phyloP scores from a whole-genome alignment of 2,888 invertebrate genomes.

The Lycia hirtaria region DNA sequence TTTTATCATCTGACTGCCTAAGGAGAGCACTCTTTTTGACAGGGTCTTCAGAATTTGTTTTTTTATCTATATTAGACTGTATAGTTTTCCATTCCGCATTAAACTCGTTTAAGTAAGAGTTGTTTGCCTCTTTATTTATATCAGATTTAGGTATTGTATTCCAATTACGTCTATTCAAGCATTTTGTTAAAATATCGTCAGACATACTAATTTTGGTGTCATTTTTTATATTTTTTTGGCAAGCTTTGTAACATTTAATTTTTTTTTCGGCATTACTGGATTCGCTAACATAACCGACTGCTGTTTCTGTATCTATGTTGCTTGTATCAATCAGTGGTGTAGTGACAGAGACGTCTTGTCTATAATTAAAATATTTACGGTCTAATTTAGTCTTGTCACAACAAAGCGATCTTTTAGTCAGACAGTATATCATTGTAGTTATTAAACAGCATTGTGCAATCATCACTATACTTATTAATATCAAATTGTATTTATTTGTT shows the following conservation, averaged over 20 bases:
- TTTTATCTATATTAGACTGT: background rate
- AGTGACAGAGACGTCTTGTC: constrained; percentile 70
- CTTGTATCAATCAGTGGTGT: constrained; percentile 73
- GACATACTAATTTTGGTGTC: constrained; percentile 65
- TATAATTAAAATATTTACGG: constrained; percentile 65
- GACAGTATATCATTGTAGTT: constrained; percentile 59
- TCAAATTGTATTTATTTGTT: constrained; percentile 51
- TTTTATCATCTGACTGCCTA: too few species aligned
- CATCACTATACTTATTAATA: constrained; percentile 52
- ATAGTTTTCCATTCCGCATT: constrained; percentile 6
- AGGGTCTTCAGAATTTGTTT: background rate
- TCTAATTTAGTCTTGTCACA: constrained; percentile 55
- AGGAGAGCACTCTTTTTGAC: too few species aligned
- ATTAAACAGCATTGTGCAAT: constrained; percentile 64
- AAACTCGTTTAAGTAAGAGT: background rate
- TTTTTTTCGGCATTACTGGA: constrained; percentile 65
- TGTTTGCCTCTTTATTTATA: constrained; percentile 22
- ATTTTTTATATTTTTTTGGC: constrained; percentile 61
- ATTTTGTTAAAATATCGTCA: constrained; percentile 76
- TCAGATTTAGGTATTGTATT: constrained; percentile 56
- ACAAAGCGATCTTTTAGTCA: constrained; percentile 51
- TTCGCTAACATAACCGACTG: constrained; percentile 64
- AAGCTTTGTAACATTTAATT: constrained; percentile 73
- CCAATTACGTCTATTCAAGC: constrained; percentile 72
- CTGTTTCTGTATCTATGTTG: constrained; percentile 69